phyloP scores from a whole-genome alignment of 2,113 vertebrate species.

The Elachura formosa region DNA sequence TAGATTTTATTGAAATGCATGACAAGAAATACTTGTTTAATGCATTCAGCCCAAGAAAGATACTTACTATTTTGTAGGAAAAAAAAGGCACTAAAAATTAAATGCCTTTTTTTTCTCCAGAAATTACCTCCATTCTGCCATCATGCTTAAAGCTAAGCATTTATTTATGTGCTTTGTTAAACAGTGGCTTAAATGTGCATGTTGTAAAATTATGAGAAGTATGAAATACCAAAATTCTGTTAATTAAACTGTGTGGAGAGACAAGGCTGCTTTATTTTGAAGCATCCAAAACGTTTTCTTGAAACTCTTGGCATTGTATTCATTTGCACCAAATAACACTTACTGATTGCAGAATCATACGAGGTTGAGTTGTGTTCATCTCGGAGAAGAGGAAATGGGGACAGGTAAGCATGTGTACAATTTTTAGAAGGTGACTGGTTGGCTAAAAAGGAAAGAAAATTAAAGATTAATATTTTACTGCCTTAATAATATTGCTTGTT shows the following conservation, averaged over 20 bases:
- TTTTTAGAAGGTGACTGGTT: constrained; percentile 85
- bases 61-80: not conserved
- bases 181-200: not conserved
- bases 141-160: not conserved
- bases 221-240: not conserved
- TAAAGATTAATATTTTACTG: not conserved
- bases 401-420: constrained; percentile 88
- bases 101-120: not conserved
- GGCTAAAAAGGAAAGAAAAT: constrained; percentile 67
- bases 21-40: not conserved
- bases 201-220: not conserved
- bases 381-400: constrained; percentile 84
- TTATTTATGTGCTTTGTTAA: not conserved
- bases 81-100: not conserved
- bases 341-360: constrained; percentile 88
- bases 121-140: not conserved
- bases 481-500: not conserved
- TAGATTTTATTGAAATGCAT: not conserved
- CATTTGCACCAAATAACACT: constrained; percentile 53
- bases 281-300: not conserved
- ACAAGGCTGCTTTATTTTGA: not conserved
- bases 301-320: not conserved
- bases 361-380: constrained; percentile 83
- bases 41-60: not conserved
- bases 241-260: not conserved